Conservation (phyloP, 2,113 vertebrate species). For the Corvus hawaiiensis region DNA sequence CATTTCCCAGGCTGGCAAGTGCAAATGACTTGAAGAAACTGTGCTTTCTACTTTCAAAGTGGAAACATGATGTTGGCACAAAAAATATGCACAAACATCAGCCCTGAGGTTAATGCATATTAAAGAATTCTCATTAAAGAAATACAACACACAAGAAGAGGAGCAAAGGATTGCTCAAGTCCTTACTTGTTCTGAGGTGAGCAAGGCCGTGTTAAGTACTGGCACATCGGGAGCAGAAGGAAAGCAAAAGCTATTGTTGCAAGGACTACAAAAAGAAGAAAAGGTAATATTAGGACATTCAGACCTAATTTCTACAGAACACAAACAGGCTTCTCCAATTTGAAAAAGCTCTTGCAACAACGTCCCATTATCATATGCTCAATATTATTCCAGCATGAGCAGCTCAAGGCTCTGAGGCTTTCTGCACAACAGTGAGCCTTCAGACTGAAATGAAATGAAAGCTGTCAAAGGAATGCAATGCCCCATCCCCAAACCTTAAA, state of each 20-base stretch:
- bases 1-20: background rate
- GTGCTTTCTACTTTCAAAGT: background rate
- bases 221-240: conserved; percentile 98
- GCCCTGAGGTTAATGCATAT: background rate
- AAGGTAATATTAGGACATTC: conserved; percentile 33
- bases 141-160: background rate
- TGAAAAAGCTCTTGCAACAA: conserved; percentile 15
- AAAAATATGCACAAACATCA: background rate
- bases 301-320: background rate
- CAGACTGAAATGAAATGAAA: background rate
- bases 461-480: background rate
- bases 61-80: background rate
- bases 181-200: conserved; percentile 98
- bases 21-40: background rate
- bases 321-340: background rate
- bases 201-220: conserved; percentile 98
- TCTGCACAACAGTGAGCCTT: background rate
- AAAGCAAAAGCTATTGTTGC: conserved; percentile 99
- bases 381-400: background rate
- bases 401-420: background rate
- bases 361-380: background rate
- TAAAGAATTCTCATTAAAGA: background rate
- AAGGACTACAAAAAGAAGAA: conserved; percentile 81
- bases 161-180: background rate
- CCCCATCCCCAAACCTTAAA: background rate